Evolutionary conservation across 2,888 invertebrate species (phyloP), one percentile per base, ranked within the genome.

Genomic region (Ferdinandea cuprea): DNA sequence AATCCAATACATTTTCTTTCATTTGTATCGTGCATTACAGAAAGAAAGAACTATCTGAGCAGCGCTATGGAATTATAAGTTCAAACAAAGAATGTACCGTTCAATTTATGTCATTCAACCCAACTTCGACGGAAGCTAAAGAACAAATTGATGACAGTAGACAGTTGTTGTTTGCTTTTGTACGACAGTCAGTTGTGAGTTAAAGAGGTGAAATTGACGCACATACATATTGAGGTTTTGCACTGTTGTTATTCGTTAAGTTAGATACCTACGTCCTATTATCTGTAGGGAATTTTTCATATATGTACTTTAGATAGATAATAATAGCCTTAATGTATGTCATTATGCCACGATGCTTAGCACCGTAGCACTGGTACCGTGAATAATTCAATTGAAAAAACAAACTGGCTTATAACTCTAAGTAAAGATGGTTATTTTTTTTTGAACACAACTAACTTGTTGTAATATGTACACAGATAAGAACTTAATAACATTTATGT

Each of bases 61-160:
- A 42, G 74, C 61, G 40, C 13, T 71, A 58, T 58, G 37, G 69
- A 69, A 74, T 74, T 74, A 74, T 58, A 66, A 81, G 65, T 59
- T 58, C 59, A 71, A 71, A 76, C 59, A 76, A 66, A 46, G 52
- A 71, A 66, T 76, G 52, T 71, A 71, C 76, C 52, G 81, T 76
- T 76, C 37, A 58, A 66, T 66, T 71, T 66, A 61, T 66, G 76
- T 66, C 81, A 69, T 76, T 76, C 48, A 71, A 74, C 74, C 63
- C 71, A 30, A 58, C 40, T 65, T 44, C 15, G 44, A 25, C 46
- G 56, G 32, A 54, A 37, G 37, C 54, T 63, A 25, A 54, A 44
- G 44, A 76, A 56, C 42, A 69, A 66, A 46, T 73, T 61, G 37
- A 52, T 35, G 48, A 25, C 37, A 19, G 19, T 15, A 44, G n/a